These are phyloP conservation scores for Apotomis capreana DNA, from an alignment of 2,888 invertebrate species.

Conservation along the genomic window DNA sequence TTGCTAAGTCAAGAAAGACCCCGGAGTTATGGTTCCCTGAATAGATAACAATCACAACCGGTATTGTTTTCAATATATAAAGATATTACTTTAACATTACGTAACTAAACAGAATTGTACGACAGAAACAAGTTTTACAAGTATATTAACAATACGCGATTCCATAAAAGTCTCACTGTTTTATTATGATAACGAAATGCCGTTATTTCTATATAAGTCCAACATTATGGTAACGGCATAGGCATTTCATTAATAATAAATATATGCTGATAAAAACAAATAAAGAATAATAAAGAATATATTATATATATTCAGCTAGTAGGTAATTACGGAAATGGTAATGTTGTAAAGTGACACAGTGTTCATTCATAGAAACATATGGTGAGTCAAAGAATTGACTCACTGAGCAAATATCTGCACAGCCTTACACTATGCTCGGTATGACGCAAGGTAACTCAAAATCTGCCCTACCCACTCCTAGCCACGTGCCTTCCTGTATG, in stretches of 20 bases:
- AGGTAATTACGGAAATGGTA: slow-evolving; percentile 23
- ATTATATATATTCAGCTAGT: background rate
- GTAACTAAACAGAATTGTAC: slow-evolving; percentile 16
- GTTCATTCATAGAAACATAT: slow-evolving; percentile 64
- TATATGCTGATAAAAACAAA: slow-evolving; percentile 3
- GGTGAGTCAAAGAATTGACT: slow-evolving; percentile 69
- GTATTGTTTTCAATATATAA: background rate
- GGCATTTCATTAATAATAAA: background rate
- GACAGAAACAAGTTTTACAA: slow-evolving; percentile 3
- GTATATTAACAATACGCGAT: slow-evolving; percentile 1
- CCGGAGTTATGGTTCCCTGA: background rate
- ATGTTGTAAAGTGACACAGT: slow-evolving; percentile 32
- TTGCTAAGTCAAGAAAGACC: background rate
- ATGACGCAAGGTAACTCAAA: slow-evolving; percentile 41
- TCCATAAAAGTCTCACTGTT: background rate
- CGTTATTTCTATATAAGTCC: background rate
- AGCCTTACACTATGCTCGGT: slow-evolving; percentile 39
- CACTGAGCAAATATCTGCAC: slow-evolving; percentile 51
- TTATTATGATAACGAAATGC: slow-evolving; percentile 12
- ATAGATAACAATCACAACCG: background rate
- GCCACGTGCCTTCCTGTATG: background rate
- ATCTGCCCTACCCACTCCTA: slow-evolving; percentile 21
- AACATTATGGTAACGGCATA: background rate
- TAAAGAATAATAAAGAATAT: background rate
- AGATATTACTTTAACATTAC: slow-evolving; percentile 1